These are phyloP conservation scores for Neoaliturus tenellus DNA, from an alignment of 2,888 invertebrate genomes.

Conservation along the genomic window DNA sequence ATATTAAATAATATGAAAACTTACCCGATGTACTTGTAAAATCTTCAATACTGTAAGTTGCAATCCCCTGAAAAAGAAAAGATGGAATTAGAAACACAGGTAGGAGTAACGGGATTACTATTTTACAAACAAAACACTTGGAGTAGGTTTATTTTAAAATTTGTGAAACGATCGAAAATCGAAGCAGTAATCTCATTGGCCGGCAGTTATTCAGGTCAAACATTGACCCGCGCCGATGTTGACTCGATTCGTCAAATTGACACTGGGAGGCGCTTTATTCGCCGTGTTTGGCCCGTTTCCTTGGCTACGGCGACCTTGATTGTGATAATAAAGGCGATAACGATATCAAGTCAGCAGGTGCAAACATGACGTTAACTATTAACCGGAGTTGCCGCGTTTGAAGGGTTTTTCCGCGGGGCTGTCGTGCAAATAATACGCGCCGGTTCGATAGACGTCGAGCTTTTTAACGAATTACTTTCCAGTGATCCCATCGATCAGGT, in stretches of 20 bases:
- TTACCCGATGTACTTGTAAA: constrained; percentile 15
- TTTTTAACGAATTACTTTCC: not conserved
- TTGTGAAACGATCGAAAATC: not conserved
- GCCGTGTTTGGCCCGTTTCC: constrained; percentile 17
- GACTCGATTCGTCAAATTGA: constrained; percentile 21
- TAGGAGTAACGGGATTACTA: not conserved
- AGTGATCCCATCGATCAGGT: not conserved
- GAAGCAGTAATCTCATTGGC: not conserved
- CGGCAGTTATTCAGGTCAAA: not conserved
- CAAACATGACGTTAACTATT: not conserved
- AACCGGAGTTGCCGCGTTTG: not conserved
- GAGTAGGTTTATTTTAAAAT: not conserved
- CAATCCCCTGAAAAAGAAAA: constrained; percentile 13
- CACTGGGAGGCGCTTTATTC: not conserved
- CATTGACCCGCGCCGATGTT: not conserved
- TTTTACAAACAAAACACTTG: too few species aligned
- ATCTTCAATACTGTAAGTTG: constrained; percentile 27
- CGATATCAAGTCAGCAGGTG: not conserved
- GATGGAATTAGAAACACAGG: not conserved
- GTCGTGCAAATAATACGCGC: not conserved
- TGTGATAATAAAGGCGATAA: constrained; percentile 8
- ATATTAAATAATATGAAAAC: too few species aligned
- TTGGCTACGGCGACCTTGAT: not conserved
- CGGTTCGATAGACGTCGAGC: not conserved
- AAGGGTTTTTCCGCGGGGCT: not conserved